Evolutionary conservation across 2,888 invertebrate species (phyloP), one percentile per base, ranked within the genome.

Genomic region (Cordylochernes scorpioides): DNA sequence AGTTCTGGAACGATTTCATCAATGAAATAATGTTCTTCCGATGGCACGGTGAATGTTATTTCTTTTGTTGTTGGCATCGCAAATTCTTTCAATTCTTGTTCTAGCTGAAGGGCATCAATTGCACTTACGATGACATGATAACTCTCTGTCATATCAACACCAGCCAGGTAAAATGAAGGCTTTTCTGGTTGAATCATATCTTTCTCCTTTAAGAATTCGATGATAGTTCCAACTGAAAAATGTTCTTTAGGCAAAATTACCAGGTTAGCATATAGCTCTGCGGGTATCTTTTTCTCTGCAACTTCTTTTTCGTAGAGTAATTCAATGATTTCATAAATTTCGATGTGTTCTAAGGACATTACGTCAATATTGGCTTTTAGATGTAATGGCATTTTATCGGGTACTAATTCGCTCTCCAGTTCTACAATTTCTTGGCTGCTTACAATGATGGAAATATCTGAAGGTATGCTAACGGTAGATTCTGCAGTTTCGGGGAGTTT

Each of bases 281-380:
- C n/a, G n/a, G n/a, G n/a, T n/a, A n/a, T n/a, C n/a, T n/a, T n/a
- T n/a, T n/a, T n/a, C n/a, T n/a, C n/a, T n/a, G n/a, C n/a, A n/a
- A n/a, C n/a, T n/a, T n/a, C n/a, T n/a, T n/a, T n/a, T n/a, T n/a
- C n/a, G n/a, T n/a, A n/a, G n/a, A n/a, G n/a, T n/a, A n/a, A n/a
- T n/a, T n/a, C n/a, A n/a, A n/a, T n/a, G n/a, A 38, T 33, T 24
- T 34, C 31, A 15, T 8, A 24, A 4, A 35, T 24, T 24, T 33
- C 34, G 18, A 37, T 28, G 18, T 40, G 38, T 21, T 40, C 38
- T 21, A 36, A 35, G 4, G 31, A 18, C 10, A 40, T 33, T 3
- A 43, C 25, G 13, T 33, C 29, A n/a, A 36, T 4, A 14, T 31
- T 29, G 13, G 35, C 32, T 24, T 30, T 30, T 13, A 36, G 36